Evolutionary conservation across 2,797 vertebrate species (phyloP), one percentile per base, ranked within the genome.

Genomic region (Loris lydekkerianus): DNA sequence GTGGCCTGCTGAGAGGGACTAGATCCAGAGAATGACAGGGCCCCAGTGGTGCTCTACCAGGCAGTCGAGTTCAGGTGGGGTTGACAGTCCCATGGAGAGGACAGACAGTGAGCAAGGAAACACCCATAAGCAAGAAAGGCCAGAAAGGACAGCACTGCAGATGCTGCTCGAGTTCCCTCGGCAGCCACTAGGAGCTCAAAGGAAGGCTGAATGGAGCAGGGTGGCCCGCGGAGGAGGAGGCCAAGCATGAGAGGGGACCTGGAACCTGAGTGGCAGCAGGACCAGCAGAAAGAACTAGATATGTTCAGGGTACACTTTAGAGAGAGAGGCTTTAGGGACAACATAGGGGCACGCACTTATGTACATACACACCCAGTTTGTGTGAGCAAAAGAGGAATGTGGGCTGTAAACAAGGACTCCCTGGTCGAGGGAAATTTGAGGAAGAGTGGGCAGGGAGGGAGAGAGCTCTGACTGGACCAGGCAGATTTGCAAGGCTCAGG

Each of bases 61-160:
- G 46, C 17, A 7, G 56, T 27, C 23, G 31, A 3, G 34, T 34
- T 56, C 46, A 10, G 2, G 7, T 3, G 77, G 67, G 29, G 60
- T 18, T 40, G 20, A 4, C 0, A 0, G 13, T 25, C 27, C 5
- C 1, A 0, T 3, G 29, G 63, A 23, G 25, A 63, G 63, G 23
- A 46, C 15, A 5, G 46, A 2, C 15, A 9, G 34, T 46, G 29
- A n/a, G 29, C 27, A 1, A 2, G 40, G 4, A 7, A 31, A 63
- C 29, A 15, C 15, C 20, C 49, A 17, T 5, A 9, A 61, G 56
- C 10, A 9, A 2, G 4, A 15, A 0, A 25, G 25, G 65, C 56
- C 31, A 3, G 27, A 78, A 49, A 49, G 13, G 10, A 15, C 10
- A 46, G n/a, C 18, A 69, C 67, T 21, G 1, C 0, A 40, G 10